These are phyloP conservation scores for Fregetta grallaria DNA, from an alignment of 2,113 vertebrate genomes.

Conservation along the genomic window DNA sequence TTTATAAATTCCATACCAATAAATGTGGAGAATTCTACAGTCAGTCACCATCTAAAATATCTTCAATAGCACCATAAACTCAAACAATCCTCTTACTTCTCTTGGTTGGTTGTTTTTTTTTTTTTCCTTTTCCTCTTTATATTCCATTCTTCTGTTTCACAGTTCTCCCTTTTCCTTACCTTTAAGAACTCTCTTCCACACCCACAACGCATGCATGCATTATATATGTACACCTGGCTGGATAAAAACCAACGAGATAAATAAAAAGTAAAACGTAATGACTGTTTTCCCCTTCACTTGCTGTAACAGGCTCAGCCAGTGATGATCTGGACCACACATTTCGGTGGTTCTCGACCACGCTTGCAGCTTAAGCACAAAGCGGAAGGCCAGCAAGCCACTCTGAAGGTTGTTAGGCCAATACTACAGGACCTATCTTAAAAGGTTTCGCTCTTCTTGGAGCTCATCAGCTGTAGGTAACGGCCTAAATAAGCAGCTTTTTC, in stretches of 20 bases:
- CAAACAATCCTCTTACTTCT: no score
- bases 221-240: background rate
- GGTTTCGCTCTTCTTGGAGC: conserved; percentile 3
- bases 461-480: background rate
- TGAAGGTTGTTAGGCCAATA: conserved; percentile 39
- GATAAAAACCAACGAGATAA: fast-evolving
- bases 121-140: background rate
- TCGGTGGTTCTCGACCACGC: background rate
- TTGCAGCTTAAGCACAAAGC: background rate
- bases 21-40: fast-evolving
- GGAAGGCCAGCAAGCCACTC: background rate
- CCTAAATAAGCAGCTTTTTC: background rate
- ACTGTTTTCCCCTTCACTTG: background rate
- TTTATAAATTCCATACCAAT: background rate
- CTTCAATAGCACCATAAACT: background rate
- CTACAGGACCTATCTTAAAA: conserved; percentile 70
- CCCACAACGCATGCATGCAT: fast-evolving
- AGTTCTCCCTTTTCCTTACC: background rate
- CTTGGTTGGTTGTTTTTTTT: no score
- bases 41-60: fast-evolving
- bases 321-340: fast-evolving
- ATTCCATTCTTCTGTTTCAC: background rate
- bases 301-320: background rate
- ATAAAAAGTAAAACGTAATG: background rate
- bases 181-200: background rate